These are phyloP conservation scores for Carduelis carduelis DNA, from an alignment of 2,797 vertebrate species.

Conservation along the genomic window DNA sequence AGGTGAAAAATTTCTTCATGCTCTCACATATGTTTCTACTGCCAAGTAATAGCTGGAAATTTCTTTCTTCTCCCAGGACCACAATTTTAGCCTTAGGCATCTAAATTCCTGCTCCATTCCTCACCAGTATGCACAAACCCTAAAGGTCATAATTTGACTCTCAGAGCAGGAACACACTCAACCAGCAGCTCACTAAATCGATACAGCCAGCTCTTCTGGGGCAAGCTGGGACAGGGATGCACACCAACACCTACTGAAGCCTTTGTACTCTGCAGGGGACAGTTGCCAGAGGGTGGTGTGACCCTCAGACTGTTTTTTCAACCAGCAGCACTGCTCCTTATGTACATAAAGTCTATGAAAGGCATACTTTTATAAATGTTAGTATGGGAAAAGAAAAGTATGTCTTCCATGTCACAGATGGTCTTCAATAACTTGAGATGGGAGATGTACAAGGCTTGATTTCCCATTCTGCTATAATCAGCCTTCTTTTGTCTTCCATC, in stretches of 20 bases:
- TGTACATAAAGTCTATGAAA: background rate
- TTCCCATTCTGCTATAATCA: background rate
- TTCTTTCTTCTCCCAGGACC: background rate
- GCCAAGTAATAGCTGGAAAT: background rate
- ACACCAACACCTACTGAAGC: background rate
- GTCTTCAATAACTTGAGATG: background rate
- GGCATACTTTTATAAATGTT: background rate
- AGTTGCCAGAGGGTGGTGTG: background rate
- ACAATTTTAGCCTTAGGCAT: background rate
- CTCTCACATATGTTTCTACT: background rate
- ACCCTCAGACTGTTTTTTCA: background rate
- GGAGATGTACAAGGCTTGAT: background rate
- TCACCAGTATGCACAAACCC: background rate
- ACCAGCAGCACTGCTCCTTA: background rate
- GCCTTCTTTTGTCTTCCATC: conserved; percentile 1
- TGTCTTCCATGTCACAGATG: background rate
- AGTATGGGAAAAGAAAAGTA: background rate
- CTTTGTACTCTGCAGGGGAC: background rate
- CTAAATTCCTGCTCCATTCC: background rate
- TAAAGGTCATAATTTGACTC: background rate
- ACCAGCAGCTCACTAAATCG: background rate
- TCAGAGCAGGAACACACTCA: background rate
- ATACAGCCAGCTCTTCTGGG: background rate
- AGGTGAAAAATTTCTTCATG: background rate
- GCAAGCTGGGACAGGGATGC: background rate